Percentiles rank a stretch among this genome's conserved stretches.
These are phyloP conservation scores for Gyrodactylus bullatarudis DNA, from an alignment of 1,140 invertebrate genomes.

Conservation along the genomic window DNA sequence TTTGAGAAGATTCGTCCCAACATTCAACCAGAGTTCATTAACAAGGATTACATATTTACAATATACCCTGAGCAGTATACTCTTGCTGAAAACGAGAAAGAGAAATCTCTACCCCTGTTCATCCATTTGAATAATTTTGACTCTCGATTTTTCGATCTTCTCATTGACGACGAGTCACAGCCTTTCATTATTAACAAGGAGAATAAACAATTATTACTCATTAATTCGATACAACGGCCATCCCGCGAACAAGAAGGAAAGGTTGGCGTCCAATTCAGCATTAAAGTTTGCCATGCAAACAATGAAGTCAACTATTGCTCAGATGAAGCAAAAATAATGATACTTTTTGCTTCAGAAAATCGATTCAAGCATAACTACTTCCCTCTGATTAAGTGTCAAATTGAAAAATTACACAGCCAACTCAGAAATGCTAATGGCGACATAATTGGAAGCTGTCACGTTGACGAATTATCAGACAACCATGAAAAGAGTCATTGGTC, in stretches of 20 bases:
- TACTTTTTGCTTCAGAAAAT: background rate
- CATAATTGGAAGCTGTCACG: too few relatives aligned
- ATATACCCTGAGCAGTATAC: background rate
- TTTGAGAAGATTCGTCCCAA: background rate
- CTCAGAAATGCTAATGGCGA: too few relatives aligned
- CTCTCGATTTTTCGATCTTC: background rate
- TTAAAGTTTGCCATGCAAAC: background rate
- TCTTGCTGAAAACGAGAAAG: background rate
- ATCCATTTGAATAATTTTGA: background rate
- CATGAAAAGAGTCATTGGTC: background rate
- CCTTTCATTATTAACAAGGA: background rate
- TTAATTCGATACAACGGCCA: background rate
- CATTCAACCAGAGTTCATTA: background rate
- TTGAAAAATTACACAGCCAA: too few relatives aligned
- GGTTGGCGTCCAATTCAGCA: background rate
- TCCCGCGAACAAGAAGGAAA: background rate
- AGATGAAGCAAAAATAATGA: background rate
- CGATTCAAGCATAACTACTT: background rate
- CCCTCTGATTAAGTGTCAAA: background rate
- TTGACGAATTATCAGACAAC: background rate
- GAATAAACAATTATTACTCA: background rate
- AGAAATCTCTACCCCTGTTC: background rate
- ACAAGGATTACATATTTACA: background rate
- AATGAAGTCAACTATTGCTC: background rate
- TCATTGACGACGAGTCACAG: background rate